Conservation (phyloP, 2,797 vertebrate genomes). For the Malacoraja senta region DNA sequence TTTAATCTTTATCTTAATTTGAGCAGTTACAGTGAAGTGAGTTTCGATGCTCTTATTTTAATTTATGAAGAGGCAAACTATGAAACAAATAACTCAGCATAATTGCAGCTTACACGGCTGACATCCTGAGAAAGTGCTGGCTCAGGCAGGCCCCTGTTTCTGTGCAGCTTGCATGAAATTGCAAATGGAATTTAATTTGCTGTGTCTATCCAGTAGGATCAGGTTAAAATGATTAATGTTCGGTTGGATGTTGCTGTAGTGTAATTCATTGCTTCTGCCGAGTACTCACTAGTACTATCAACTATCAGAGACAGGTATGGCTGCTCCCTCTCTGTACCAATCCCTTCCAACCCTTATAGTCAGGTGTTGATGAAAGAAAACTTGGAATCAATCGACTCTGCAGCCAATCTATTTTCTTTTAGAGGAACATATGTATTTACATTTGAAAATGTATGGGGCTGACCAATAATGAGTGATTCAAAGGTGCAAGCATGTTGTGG, state of each 20-base stretch:
- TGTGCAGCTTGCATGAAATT: constrained; percentile 67
- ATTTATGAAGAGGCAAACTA: constrained; percentile 57
- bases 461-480: neutral
- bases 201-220: constrained; percentile 62
- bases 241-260: constrained; percentile 52
- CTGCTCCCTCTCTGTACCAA: neutral
- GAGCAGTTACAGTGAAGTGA: constrained; percentile 53
- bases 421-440: neutral
- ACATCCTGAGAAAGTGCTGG: constrained; percentile 67
- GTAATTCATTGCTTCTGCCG: constrained; percentile 53
- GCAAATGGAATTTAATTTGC: constrained; percentile 71
- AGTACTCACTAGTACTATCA: neutral
- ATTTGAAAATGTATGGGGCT: neutral
- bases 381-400: neutral
- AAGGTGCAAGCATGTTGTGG: neutral
- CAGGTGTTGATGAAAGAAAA: neutral
- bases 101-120: constrained; percentile 65
- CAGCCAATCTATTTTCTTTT: neutral
- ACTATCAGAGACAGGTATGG: neutral
- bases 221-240: constrained; percentile 63
- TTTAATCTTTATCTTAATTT: constrained; percentile 49
- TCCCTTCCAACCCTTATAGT: too few relatives aligned
- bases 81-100: constrained; percentile 56
- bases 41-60: constrained; percentile 55
- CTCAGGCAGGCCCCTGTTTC: constrained; percentile 47